Evolutionary conservation across 2,888 invertebrate species (phyloP), one percentile per base, ranked within the genome.

Genomic region (Archips crataeganus): DNA sequence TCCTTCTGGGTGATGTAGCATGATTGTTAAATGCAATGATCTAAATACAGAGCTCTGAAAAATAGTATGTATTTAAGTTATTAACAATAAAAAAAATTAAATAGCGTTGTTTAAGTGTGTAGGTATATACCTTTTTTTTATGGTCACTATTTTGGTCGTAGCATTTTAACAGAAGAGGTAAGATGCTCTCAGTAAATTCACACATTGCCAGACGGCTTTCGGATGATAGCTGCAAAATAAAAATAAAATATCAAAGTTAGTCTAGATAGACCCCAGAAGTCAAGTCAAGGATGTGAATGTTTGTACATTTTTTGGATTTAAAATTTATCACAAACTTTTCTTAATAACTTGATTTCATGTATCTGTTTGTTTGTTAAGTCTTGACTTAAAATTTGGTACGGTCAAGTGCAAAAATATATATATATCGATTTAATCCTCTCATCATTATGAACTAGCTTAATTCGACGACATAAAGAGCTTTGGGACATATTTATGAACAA

Each of bases 171-270:
- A 95, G 81, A 34, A 84, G 77, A 1, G 92, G 87, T 49, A 95
- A 79, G 49, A 92, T 84, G 70, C 78, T 89, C 85, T 96, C 95
- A 15, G 92, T 90, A 79, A 95, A 95, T 77, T 91, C 89, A 78
- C 96, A 95, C 75, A 95, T 83, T 3, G 91, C 86, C 64, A 92
- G 82, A 23, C 95, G 92, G 74, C 91, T 90, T 79, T 96, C 96
- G 10, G 89, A 84, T 45, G 93, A 94, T 23, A 96, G 84, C 94
- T 95, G 51, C 81, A 89, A 81, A 75, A 75, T 76, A 75, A 67
- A 67, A 3, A 4, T 49, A 5, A 45, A 45, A 45, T 45, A 39
- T 39, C 39, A 39, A 39, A 39, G 39, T 6, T 4, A 39, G 39
- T 39, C 39, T 39, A 1, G 39, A 39, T 23, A 23, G 23, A 23